Evolutionary conservation across 2,888 invertebrate genomes (phyloP).

Genomic region (Deilephila porcellus): DNA sequence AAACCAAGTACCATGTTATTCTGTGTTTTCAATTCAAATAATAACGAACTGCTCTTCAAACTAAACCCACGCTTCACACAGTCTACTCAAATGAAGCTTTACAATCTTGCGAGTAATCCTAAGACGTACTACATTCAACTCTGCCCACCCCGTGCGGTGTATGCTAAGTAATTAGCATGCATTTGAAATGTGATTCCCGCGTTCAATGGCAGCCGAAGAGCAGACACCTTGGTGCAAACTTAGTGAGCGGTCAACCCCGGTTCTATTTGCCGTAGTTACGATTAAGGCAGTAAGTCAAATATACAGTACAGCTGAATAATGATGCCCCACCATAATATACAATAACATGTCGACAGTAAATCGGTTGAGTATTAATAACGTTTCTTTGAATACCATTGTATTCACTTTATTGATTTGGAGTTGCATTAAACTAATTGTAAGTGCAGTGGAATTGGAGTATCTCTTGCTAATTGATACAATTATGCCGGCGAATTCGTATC

Average conservation of each 20-base stretch:
- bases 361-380: too few relatives aligned
- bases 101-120: background rate
- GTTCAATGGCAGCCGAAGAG: conserved; percentile 16
- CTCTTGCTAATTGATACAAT: too few relatives aligned
- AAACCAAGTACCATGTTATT: too few relatives aligned
- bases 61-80: background rate
- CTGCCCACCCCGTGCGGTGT: conserved; percentile 5
- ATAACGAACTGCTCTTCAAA: background rate
- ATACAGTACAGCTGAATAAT: too few relatives aligned
- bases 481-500: too few relatives aligned
- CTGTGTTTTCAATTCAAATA: too few relatives aligned
- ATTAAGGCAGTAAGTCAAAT: background rate
- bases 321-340: too few relatives aligned
- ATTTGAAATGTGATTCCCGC: conserved; percentile 18
- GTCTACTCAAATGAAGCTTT: background rate
- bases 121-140: conserved; percentile 2
- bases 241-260: conserved; percentile 15
- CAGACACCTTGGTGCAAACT: conserved; percentile 21
- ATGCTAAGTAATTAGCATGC: conserved; percentile 25
- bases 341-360: too few relatives aligned
- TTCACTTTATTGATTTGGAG: too few relatives aligned
- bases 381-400: too few relatives aligned
- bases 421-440: too few relatives aligned
- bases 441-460: too few relatives aligned
- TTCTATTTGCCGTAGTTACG: background rate